phyloP scores from a whole-genome alignment of 2,113 vertebrate species.

The Menidia beryllina region DNA sequence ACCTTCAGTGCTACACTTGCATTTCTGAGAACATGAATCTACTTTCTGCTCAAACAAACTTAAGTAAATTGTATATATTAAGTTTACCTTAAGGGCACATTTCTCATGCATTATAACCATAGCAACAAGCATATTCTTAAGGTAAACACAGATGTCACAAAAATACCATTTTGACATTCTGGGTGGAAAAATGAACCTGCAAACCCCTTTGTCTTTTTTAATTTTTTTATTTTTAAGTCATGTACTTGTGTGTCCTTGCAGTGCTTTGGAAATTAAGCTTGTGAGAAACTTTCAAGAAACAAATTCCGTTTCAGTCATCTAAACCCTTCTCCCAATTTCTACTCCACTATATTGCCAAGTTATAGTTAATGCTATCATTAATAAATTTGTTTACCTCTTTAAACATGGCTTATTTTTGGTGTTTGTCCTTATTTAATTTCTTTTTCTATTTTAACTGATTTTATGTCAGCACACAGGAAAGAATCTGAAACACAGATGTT shows the following conservation, averaged over 20 bases:
- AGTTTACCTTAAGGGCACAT: slow-evolving; percentile 76
- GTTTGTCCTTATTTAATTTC: background rate
- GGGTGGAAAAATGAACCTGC: too few species aligned
- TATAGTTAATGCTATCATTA: slow-evolving; percentile 43
- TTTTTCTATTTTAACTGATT: background rate
- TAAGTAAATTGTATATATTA: slow-evolving; percentile 74
- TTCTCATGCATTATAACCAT: slow-evolving; percentile 35
- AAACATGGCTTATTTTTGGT: slow-evolving; percentile 19
- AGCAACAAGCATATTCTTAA: too few species aligned
- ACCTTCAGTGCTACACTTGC: slow-evolving; percentile 70
- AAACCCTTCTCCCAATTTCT: slow-evolving; percentile 55
- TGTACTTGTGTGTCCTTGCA: too few species aligned
- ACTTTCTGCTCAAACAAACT: slow-evolving; percentile 80
- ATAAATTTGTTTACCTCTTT: slow-evolving; percentile 50
- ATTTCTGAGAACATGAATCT: background rate
- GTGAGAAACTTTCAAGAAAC: too few species aligned
- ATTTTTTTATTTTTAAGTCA: too few species aligned
- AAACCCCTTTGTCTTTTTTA: too few species aligned
- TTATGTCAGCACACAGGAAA: background rate
- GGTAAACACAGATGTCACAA: too few species aligned
- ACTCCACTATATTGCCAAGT: slow-evolving; percentile 26
- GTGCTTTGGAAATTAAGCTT: too few species aligned
- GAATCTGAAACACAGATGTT: too few species aligned
- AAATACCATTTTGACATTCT: too few species aligned
- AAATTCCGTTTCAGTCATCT: slow-evolving; percentile 21